These are phyloP conservation scores for Apotomis betuletana DNA, from an alignment of 2,888 invertebrate species.

Conservation along the genomic window DNA sequence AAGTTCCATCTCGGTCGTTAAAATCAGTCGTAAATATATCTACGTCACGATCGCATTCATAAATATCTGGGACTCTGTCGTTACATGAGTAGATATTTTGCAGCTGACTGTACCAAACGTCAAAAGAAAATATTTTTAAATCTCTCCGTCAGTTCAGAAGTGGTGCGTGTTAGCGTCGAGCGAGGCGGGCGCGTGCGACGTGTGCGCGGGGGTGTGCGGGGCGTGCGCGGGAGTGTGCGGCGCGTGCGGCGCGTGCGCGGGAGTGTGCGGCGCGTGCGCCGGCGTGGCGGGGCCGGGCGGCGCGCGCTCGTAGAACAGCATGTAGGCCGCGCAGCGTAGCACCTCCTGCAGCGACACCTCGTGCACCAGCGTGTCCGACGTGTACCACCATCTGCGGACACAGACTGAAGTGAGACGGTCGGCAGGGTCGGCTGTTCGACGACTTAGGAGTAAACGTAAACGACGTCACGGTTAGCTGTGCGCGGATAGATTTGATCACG, in stretches of 20 bases:
- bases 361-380: conserved; percentile 93
- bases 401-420: neutral
- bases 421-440: no score
- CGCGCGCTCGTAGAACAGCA: conserved; percentile 94
- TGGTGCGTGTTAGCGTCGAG: conserved; percentile 8
- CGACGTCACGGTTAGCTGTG: no score
- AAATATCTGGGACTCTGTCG: no score
- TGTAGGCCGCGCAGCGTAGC: conserved; percentile 92
- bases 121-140: no score
- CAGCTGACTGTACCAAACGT: no score
- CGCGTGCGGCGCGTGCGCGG: conserved; percentile 3
- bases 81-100: no score
- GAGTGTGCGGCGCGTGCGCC: conserved; percentile 39
- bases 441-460: no score
- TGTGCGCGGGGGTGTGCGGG: conserved; percentile 4
- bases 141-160: neutral
- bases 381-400: conserved; percentile 91
- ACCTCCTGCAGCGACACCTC: conserved; percentile 92
- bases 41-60: no score
- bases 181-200: conserved; percentile 5
- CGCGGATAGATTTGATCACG: no score
- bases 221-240: conserved; percentile 21
- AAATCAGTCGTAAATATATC: no score
- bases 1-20: no score
- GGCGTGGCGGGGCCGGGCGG: conserved; percentile 31